Base-by-base conservation (phyloP, 1,140 invertebrate species). In the Ooceraea biroi region DNA sequence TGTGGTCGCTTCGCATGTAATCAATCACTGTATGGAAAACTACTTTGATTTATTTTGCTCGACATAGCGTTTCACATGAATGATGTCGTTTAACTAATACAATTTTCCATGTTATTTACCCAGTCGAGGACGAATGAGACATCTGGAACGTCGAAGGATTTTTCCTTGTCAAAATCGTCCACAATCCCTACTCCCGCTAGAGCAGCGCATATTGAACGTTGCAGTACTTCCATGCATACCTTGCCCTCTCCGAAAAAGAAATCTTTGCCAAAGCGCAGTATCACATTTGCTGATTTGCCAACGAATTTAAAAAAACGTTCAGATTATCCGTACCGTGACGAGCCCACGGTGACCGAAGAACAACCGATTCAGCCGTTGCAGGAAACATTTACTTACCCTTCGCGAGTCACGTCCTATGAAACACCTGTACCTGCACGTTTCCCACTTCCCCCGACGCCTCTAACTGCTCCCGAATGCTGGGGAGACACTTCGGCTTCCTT, bases 391-490 rank as follows among this genome's bases (percentile, higher is more conserved):
- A 87, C 83, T 50, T 82, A 69, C 0, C 66, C 83, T 57, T 78
- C 87, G 12, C 90, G 84, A 74, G 73, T 90, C 48, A 63, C 71
- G 14, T 69, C 90, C 27, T 74, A 60, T 58, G 60, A 80, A 68
- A 88, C 14, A 58, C 84, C 85, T 36, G 44, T 11, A 58, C 84
- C 85, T 36, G 44, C 30, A 85, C 91, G 90, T 66, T 94, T 90
- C 71, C 91, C 90, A 74, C 92, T 94, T 71, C 93, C 93, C 60
- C 93, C 93, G 14, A 94, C 93, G 41, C 93, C 93, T 30, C 82
- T 94, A 68, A 94, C 93, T 69, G 86, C 85, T 88, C 91, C 93
- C 14, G 90, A 90, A 73, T 90, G 63, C 77, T 66, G 82, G 71
- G 86, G 85, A 84, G 87, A 80, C 84, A 90, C 90, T 57, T 82